phyloP scores from a whole-genome alignment of 2,888 invertebrate species.

The Parnassius smintheus region DNA sequence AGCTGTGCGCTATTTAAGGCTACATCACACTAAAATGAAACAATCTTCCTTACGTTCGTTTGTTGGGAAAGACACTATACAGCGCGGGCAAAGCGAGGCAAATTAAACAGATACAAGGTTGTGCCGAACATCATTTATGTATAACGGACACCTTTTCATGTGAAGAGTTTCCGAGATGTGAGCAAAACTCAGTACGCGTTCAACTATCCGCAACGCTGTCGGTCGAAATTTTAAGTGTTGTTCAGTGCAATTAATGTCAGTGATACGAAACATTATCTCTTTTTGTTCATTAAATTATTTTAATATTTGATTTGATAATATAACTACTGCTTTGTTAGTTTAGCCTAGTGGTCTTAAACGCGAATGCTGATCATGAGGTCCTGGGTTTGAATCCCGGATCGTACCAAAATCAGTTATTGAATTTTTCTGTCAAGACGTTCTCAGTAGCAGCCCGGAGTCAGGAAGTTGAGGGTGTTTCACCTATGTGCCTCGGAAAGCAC shows the following conservation, averaged over 20 bases:
- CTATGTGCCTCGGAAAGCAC: too few species aligned
- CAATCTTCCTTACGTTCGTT: neutral
- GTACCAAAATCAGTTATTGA: too few species aligned
- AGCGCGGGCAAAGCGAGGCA: constrained; percentile 3
- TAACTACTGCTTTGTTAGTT: too few species aligned
- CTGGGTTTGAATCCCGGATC: too few species aligned
- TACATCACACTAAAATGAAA: neutral
- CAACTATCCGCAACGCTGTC: neutral
- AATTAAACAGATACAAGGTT: constrained; percentile 17
- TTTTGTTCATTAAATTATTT: too few species aligned
- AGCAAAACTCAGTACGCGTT: constrained; percentile 8
- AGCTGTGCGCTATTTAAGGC: neutral
- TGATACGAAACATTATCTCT: neutral
- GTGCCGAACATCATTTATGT: constrained; percentile 17
- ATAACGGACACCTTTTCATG: constrained; percentile 15
- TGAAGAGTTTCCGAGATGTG: constrained; percentile 12
- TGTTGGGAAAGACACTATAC: neutral
- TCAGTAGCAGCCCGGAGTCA: too few species aligned
- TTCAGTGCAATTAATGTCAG: neutral
- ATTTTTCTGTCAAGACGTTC: too few species aligned
- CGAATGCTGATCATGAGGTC: too few species aligned
- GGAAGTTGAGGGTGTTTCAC: too few species aligned
- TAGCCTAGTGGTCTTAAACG: too few species aligned
- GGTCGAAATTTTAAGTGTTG: constrained; percentile 9
- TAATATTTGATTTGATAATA: too few species aligned